These are phyloP conservation scores for Babylonia areolata DNA, from an alignment of 1,140 invertebrate genomes.

Conservation along the genomic window DNA sequence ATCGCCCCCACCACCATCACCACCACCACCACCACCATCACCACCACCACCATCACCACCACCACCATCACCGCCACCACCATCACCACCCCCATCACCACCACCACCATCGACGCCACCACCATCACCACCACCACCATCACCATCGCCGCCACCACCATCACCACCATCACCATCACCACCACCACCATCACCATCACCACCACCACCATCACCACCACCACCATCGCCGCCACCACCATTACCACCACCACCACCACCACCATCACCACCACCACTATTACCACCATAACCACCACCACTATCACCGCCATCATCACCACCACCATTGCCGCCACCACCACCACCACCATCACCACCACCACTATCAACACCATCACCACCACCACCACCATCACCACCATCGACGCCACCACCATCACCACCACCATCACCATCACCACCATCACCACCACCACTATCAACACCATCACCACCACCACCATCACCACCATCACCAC, in stretches of 20 bases:
- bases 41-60: conserved; percentile 2
- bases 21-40: no score
- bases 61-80: background rate
- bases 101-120: background rate
- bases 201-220: conserved; percentile 4
- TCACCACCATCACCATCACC: conserved; percentile 2
- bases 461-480: no score
- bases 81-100: no score
- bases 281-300: no score
- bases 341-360: conserved; percentile 5
- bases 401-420: no score
- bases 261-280: background rate
- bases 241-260: conserved; percentile 5
- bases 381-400: no score
- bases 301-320: background rate
- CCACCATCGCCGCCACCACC: conserved; percentile 11
- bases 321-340: background rate
- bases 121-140: background rate
- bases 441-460: background rate
- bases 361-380: no score
- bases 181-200: background rate
- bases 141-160: conserved; percentile 3
- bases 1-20: no score
- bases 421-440: conserved; percentile 19
- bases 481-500: background rate